These are phyloP conservation scores for Forbesichthys papilliferus DNA, from an alignment of 2,113 vertebrate genomes.

Conservation along the genomic window DNA sequence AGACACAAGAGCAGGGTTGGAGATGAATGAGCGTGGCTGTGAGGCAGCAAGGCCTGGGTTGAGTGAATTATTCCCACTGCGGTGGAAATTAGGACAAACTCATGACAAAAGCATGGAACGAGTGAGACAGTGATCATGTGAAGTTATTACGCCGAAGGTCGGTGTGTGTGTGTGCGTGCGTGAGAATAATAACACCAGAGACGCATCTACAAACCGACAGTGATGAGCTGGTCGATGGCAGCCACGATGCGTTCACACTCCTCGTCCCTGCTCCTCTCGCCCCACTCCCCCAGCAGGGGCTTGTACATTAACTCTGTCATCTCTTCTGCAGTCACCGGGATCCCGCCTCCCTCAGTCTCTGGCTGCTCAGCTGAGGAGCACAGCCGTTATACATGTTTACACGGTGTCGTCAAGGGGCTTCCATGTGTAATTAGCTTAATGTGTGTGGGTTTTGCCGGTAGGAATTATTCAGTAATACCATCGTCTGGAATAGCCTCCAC, in stretches of 20 bases:
- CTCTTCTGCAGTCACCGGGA: constrained; percentile 89
- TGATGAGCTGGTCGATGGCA: constrained; percentile 89
- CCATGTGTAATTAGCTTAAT: neutral
- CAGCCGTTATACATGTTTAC: neutral
- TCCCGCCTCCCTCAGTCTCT: constrained; percentile 84
- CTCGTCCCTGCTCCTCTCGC: constrained; percentile 80
- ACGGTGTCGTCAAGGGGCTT: neutral
- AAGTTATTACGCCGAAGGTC: neutral
- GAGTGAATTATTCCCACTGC: too few relatives aligned
- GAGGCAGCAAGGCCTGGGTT: neutral
- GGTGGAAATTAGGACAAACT: too few relatives aligned
- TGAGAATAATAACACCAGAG: neutral
- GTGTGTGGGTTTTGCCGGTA: neutral
- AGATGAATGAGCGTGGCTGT: neutral
- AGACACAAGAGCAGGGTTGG: constrained; percentile 6
- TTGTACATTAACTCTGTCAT: constrained; percentile 90
- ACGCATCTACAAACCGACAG: constrained; percentile 78
- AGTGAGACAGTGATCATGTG: neutral
- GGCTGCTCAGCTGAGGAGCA: constrained; percentile 80
- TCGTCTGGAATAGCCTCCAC: constrained; percentile 93
- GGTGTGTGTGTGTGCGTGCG: neutral
- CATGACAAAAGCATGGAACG: neutral
- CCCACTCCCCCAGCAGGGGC: constrained; percentile 90
- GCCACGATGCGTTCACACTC: constrained; percentile 88
- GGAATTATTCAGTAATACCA: constrained; percentile 71